Evolutionary conservation across 37 sponge, comb jelly and placozoan species (phyloP).

Genomic region (Bolinopsis microptera): DNA sequence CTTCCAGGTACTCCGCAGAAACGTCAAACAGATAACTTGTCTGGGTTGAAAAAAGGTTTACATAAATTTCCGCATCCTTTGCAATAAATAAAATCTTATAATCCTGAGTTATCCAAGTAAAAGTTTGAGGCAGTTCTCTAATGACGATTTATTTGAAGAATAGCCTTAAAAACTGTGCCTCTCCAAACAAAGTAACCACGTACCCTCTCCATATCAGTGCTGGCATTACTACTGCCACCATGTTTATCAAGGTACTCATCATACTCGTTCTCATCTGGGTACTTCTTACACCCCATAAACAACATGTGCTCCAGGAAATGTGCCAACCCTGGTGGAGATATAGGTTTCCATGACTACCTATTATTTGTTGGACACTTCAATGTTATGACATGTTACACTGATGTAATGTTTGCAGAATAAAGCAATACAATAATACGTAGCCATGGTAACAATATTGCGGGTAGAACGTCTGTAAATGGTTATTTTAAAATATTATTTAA

Average conservation of each 20-base stretch:
- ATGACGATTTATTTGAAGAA: too few relatives aligned
- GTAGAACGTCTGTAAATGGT: too few relatives aligned
- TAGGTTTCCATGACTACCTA: neutral
- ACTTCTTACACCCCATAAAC: slow-evolving; percentile 58
- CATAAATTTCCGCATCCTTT: neutral
- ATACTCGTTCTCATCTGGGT: slow-evolving; percentile 39
- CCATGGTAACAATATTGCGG: too few relatives aligned
- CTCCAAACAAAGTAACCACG: too few relatives aligned
- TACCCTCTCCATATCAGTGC: neutral
- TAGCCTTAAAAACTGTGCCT: too few relatives aligned
- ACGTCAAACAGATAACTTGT: slow-evolving; percentile 36
- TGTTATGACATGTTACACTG: too few relatives aligned
- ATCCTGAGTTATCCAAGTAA: too few relatives aligned
- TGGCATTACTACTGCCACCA: slow-evolving; percentile 31
- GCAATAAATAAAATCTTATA: too few relatives aligned
- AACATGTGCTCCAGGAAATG: slow-evolving; percentile 52
- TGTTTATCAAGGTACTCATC: slow-evolving; percentile 33
- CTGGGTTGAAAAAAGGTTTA: neutral
- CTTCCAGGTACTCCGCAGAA: slow-evolving; percentile 9
- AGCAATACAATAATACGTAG: too few relatives aligned
- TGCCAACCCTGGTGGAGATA: neutral
- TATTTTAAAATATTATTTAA: neutral
- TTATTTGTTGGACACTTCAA: too few relatives aligned
- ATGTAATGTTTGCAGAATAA: too few relatives aligned
- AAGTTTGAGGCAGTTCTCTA: too few relatives aligned